Evolutionary conservation across 2,888 invertebrate species (phyloP), one percentile per base, ranked within the genome.

Genomic region (Chymomyza procnemis): DNA sequence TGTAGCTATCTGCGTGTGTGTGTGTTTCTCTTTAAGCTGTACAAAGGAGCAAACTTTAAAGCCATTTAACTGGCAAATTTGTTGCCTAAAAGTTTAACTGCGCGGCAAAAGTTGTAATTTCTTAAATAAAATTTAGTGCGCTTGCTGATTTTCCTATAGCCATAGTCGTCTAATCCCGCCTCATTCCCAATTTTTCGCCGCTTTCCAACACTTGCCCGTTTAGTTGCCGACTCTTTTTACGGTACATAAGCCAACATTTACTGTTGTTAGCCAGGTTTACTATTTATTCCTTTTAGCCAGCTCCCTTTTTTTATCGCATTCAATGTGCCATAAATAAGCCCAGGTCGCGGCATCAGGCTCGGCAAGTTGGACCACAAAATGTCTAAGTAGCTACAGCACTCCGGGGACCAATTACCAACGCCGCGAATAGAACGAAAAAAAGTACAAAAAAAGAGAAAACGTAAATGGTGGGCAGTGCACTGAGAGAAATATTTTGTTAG

Each of bases 341-440:
- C 75, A 73, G 80, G 66, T 75, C 67, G 71, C 9, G 57, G 64
- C 19, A 48, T 41, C 34, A 26, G 34, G 61, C 67, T 26, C 9
- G 12, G 34, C 65, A 73, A 67, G 60, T 74, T 72, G 69, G 60
- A 69, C 66, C 79, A 61, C 72, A 74, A 71, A 76, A 78, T 80
- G 80, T 79, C 81, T 83, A 85, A 83, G 83, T 84, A 83, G 83
- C 85, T 81, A 81, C 69, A 63, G 66, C 84, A 79, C 83, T 79
- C 79, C 67, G 71, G 83, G 83, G 83, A 85, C 74, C 83, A 83
- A 83, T 83, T 83, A 83, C 78, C 79, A 64, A 69, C 69, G 66
- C 65, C 50, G 64, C 16, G 60, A 26, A 55, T 64, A 16, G 30
- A 21, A 6, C 3, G n/a, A n/a, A 34, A 12, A 58, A 34, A 30